These are phyloP conservation scores for Semnornis frantzii DNA, from an alignment of 2,113 vertebrate species.

Conservation along the genomic window DNA sequence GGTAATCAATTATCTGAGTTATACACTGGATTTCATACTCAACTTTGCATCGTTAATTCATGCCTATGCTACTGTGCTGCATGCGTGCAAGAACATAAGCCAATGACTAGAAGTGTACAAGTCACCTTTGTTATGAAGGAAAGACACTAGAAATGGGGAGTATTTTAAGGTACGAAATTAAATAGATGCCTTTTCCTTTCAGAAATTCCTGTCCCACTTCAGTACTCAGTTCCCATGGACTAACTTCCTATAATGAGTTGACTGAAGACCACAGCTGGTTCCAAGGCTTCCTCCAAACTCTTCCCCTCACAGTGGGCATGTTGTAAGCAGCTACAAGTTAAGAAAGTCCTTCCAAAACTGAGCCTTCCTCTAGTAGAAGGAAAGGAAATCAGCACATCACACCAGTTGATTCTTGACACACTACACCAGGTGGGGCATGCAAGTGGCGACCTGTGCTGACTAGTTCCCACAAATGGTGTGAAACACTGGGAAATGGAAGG, in stretches of 20 bases:
- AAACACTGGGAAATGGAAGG: not conserved
- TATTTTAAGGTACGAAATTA: not conserved
- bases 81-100: not conserved
- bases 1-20: not conserved
- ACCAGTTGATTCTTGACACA: not conserved
- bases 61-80: not conserved
- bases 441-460: not conserved
- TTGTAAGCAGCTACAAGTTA: not conserved
- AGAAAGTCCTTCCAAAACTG: not conserved
- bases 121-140: not conserved
- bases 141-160: not conserved
- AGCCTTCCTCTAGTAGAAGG: not conserved
- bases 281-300: not conserved
- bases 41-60: not conserved
- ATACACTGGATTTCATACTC: not conserved
- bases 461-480: rapidly evolving
- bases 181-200: not conserved
- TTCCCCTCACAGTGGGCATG: not conserved
- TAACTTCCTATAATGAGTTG: not conserved
- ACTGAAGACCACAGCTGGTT: not conserved
- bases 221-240: not conserved
- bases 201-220: not conserved
- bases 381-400: rapidly evolving
- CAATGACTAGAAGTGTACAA: not conserved
- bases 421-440: rapidly evolving